phyloP scores from a whole-genome alignment of 2,797 vertebrate genomes.

The Danio albolineatus region DNA sequence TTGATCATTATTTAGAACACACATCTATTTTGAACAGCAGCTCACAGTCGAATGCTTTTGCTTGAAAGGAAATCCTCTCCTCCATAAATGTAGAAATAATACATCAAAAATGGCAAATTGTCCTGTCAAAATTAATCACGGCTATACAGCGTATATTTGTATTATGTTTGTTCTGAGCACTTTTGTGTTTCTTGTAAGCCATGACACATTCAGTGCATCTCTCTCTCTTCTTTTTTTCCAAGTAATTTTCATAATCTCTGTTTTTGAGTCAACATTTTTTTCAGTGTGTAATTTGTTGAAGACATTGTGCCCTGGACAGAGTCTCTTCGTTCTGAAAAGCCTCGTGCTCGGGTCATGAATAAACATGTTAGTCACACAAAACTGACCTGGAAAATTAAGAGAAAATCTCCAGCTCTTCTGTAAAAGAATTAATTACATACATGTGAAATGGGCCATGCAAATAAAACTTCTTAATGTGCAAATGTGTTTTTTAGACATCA shows the following conservation, averaged over 20 bases:
- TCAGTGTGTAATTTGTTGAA: not conserved
- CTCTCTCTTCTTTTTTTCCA: not conserved
- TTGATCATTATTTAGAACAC: not conserved
- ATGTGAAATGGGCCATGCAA: constrained; percentile 36
- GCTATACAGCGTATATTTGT: not conserved
- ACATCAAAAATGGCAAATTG: not conserved
- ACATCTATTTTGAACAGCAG: not conserved
- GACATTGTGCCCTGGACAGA: not conserved
- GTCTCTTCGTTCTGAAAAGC: not conserved
- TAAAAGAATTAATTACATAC: constrained; percentile 21
- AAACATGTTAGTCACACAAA: constrained; percentile 11
- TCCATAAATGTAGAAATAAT: not conserved
- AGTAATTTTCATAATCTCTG: not conserved
- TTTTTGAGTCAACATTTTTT: not conserved
- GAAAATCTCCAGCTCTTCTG: not conserved
- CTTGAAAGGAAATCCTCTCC: not conserved
- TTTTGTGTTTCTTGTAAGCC: not conserved
- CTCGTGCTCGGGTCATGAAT: not conserved
- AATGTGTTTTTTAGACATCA: constrained; percentile 48
- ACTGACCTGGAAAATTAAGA: not conserved
- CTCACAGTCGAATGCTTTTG: not conserved
- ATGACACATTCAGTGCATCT: not conserved
- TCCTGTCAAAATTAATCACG: not conserved
- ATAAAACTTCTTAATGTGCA: constrained; percentile 41
- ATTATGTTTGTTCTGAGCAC: not conserved